phyloP scores from a whole-genome alignment of 2,888 invertebrate genomes.

The Eupeodes luniger region DNA sequence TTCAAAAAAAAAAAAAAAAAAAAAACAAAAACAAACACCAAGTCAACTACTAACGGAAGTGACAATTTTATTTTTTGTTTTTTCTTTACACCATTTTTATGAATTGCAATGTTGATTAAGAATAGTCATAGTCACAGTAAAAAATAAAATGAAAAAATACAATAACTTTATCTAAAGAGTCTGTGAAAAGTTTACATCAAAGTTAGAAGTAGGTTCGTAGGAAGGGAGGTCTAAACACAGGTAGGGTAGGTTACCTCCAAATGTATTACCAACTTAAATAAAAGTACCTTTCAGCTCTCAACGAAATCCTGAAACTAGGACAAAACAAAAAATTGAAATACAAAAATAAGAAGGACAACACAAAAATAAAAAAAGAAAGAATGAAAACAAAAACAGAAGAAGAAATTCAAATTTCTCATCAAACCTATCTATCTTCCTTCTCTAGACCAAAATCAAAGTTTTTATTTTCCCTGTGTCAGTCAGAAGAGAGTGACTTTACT shows the following conservation, averaged over 20 bases:
- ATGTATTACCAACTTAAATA: slow-evolving; percentile 28
- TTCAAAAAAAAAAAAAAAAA: background rate
- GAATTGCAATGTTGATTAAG: slow-evolving; percentile 41
- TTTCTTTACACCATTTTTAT: slow-evolving; percentile 22
- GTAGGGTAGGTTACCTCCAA: background rate
- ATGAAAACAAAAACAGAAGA: slow-evolving; percentile 10
- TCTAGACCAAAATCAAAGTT: slow-evolving; percentile 29
- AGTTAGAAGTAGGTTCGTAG: slow-evolving; percentile 8
- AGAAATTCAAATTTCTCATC: slow-evolving; percentile 37
- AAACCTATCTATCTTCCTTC: slow-evolving; percentile 34
- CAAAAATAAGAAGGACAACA: background rate
- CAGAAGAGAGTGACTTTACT: background rate
- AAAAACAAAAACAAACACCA: background rate
- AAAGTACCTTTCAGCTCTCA: slow-evolving; percentile 20
- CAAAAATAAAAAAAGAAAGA: background rate
- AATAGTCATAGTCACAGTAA: background rate
- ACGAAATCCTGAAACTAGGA: slow-evolving; percentile 1
- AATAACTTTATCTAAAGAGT: slow-evolving; percentile 38
- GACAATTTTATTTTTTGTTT: slow-evolving; percentile 30
- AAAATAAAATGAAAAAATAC: slow-evolving; percentile 8
- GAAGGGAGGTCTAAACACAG: too few relatives aligned
- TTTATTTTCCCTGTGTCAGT: slow-evolving; percentile 7
- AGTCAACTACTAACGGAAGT: slow-evolving; percentile 14
- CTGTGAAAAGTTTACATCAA: slow-evolving; percentile 35
- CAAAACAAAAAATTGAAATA: slow-evolving; percentile 6